Conservation (phyloP, 2,113 vertebrate species). For the Dipodomys spectabilis region DNA sequence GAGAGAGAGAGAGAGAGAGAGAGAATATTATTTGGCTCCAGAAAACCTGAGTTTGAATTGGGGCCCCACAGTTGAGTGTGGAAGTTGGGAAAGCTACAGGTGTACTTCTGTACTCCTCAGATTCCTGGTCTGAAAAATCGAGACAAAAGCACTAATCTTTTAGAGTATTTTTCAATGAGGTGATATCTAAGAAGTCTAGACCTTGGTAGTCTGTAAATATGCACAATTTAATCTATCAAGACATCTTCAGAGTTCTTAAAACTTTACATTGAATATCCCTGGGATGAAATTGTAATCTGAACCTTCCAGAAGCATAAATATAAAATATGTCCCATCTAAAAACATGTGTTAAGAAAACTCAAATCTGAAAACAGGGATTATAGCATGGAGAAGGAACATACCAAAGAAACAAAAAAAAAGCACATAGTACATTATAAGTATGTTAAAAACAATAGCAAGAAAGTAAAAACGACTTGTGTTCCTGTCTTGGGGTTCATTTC, state of each 20-base stretch:
- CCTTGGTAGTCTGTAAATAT: background rate
- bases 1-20: background rate
- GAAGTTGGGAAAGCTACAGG: background rate
- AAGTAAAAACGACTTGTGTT: no score
- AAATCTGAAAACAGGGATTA: slow-evolving; percentile 45
- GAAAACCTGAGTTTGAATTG: background rate
- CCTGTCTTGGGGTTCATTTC: no score
- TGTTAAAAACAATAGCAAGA: no score
- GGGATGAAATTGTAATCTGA: slow-evolving; percentile 73
- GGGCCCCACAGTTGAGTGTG: background rate
- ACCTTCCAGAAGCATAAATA: slow-evolving; percentile 80
- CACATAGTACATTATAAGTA: no score
- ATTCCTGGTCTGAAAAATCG: background rate
- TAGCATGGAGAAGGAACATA: no score
- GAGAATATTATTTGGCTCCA: background rate
- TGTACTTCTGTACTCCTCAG: background rate
- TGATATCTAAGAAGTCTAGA: background rate
- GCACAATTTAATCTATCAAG: background rate
- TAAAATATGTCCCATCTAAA: slow-evolving; percentile 82
- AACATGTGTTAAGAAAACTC: slow-evolving; percentile 82
- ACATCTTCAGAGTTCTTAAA: background rate
- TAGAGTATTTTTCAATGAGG: background rate
- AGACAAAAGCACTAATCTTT: background rate
- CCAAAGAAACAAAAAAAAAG: no score
- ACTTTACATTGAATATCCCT: slow-evolving; percentile 46